phyloP scores from a whole-genome alignment of 2,888 invertebrate species.

The Rosalia funebris region DNA sequence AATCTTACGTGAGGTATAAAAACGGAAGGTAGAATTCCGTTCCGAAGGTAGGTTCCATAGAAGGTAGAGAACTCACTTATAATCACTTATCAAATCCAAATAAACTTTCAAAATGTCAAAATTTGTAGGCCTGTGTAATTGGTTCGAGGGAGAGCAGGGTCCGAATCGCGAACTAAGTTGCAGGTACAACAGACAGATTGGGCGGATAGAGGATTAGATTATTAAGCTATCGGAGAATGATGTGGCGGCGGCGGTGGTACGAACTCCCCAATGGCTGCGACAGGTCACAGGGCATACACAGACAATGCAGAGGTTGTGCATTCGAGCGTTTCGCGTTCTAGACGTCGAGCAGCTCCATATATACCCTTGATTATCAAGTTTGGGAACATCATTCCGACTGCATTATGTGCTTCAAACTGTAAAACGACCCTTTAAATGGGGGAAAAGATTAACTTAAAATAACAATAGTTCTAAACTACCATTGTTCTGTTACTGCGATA shows the following conservation, averaged over 20 bases:
- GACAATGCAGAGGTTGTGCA: conserved; percentile 28
- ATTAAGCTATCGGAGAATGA: conserved; percentile 27
- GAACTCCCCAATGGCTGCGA: conserved; percentile 24
- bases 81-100: too few relatives aligned
- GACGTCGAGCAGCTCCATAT: conserved; percentile 15
- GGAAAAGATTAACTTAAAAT: not conserved
- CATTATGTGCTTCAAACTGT: conserved; percentile 28
- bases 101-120: too few relatives aligned
- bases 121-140: too few relatives aligned
- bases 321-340: conserved; percentile 22
- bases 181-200: not conserved
- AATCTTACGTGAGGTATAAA: too few relatives aligned
- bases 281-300: conserved; percentile 23
- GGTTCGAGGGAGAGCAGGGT: not conserved
- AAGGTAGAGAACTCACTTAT: too few relatives aligned
- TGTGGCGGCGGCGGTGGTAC: conserved; percentile 11
- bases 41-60: too few relatives aligned
- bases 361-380: conserved; percentile 22
- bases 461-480: too few relatives aligned
- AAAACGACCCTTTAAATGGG: conserved; percentile 17
- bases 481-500: too few relatives aligned
- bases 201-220: conserved; percentile 23
- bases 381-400: conserved; percentile 21
- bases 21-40: too few relatives aligned
- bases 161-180: not conserved